phyloP scores from a whole-genome alignment of 2,797 vertebrate species.

The Luscinia luscinia region DNA sequence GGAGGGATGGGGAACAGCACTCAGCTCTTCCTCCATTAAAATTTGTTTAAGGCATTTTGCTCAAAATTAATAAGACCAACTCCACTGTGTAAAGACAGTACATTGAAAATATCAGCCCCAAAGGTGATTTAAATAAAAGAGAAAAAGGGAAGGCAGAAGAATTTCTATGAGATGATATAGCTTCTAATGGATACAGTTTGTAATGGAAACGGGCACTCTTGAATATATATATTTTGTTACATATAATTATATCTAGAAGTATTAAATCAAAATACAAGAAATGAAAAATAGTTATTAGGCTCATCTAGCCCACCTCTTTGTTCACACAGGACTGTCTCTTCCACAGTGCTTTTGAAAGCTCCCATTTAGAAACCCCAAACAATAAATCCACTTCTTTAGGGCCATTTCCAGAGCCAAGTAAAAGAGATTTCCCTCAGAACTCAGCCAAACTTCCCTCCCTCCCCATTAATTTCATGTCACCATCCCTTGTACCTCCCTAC shows the following conservation, averaged over 20 bases:
- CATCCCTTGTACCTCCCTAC: neutral
- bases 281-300: slow-evolving; percentile 15
- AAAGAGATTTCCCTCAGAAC: neutral
- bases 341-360: neutral
- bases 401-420: neutral
- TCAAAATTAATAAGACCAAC: slow-evolving; percentile 38
- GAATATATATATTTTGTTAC: neutral
- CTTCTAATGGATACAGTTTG: slow-evolving; percentile 7
- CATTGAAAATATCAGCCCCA: slow-evolving; percentile 19
- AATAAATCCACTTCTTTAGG: neutral
- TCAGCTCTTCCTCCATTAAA: neutral
- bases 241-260: neutral
- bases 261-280: slow-evolving; percentile 20
- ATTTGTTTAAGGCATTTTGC: slow-evolving; percentile 16
- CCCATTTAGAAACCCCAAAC: neutral
- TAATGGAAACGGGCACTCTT: neutral
- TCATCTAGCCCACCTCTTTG: neutral
- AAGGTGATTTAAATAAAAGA: slow-evolving; percentile 46
- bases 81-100: slow-evolving; percentile 15
- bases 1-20: neutral
- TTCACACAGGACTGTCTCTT: neutral
- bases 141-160: neutral
- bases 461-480: neutral
- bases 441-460: neutral
- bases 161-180: slow-evolving; percentile 19